These are phyloP conservation scores for Steatocranus sp. DNA, from an alignment of 2,797 vertebrate genomes.

Conservation along the genomic window DNA sequence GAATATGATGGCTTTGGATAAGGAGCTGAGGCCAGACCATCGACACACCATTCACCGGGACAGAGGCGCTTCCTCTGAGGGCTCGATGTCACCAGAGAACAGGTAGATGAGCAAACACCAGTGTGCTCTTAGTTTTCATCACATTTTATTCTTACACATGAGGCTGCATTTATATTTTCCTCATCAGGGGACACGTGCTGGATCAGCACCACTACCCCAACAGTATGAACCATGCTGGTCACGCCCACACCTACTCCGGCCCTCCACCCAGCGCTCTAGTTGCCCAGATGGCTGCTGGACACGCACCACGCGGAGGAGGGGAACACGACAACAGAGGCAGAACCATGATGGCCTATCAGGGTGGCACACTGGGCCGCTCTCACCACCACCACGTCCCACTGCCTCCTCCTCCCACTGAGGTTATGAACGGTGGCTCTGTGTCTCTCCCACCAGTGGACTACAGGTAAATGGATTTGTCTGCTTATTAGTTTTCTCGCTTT, in stretches of 20 bases:
- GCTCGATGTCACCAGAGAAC: constrained; percentile 95
- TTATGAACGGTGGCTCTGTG: constrained; percentile 80
- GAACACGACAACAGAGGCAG: constrained; percentile 86
- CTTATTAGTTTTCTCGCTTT: neutral
- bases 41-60: constrained; percentile 90
- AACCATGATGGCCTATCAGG: constrained; percentile 77
- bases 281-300: constrained; percentile 79
- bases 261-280: constrained; percentile 76
- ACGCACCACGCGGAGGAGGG: constrained; percentile 70
- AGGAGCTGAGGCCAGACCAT: constrained; percentile 97
- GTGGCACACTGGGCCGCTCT: constrained; percentile 85
- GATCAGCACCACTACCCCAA: constrained; percentile 89
- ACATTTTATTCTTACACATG: neutral
- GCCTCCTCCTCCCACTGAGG: constrained; percentile 86
- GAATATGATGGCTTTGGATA: constrained; percentile 99
- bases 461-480: constrained; percentile 68
- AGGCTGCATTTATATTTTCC: neutral
- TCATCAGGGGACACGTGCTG: constrained; percentile 81
- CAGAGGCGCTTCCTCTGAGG: constrained; percentile 92
- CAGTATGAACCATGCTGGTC: constrained; percentile 87
- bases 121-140: neutral
- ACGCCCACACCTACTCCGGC: constrained; percentile 82
- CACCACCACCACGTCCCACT: constrained; percentile 88
- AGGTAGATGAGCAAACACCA: constrained; percentile 75
- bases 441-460: constrained; percentile 84